Evolutionary conservation across 2,888 invertebrate species (phyloP).

Genomic region (Ischnura elegans): DNA sequence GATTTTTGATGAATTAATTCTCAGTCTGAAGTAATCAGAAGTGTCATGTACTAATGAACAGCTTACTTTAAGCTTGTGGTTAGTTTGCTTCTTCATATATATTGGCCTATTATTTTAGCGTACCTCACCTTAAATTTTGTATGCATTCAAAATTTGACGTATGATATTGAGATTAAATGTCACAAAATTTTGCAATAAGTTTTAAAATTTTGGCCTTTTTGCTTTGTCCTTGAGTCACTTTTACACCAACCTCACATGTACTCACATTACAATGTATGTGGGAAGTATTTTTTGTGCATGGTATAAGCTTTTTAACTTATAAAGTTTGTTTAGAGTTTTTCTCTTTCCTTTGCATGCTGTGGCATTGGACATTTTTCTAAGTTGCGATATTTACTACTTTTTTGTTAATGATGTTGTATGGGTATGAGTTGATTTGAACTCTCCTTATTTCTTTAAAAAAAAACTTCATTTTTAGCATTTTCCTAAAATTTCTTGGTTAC

Average conservation of each 20-base stretch:
- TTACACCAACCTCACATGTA: not conserved
- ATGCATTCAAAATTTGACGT: not conserved
- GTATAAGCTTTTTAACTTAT: not conserved
- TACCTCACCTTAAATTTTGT: not conserved
- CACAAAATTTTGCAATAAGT: not conserved
- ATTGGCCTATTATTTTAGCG: not conserved
- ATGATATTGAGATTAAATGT: not conserved
- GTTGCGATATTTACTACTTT: not conserved
- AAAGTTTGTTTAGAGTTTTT: not conserved
- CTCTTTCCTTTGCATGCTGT: not conserved
- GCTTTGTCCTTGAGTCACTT: not conserved
- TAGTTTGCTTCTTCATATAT: not conserved
- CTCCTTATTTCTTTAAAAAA: not conserved
- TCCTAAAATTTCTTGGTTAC: not conserved
- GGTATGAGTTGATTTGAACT: not conserved
- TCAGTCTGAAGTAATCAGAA: not conserved
- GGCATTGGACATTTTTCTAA: not conserved
- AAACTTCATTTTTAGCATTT: not conserved
- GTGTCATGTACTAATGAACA: not conserved
- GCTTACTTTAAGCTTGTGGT: conserved; percentile 3
- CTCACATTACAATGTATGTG: not conserved
- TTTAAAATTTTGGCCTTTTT: not conserved
- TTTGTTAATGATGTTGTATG: not conserved
- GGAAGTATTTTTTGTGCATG: not conserved
- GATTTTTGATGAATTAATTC: not conserved